Evolutionary conservation across 2,113 vertebrate genomes (phyloP).

Genomic region (Atractosteus spatula): DNA sequence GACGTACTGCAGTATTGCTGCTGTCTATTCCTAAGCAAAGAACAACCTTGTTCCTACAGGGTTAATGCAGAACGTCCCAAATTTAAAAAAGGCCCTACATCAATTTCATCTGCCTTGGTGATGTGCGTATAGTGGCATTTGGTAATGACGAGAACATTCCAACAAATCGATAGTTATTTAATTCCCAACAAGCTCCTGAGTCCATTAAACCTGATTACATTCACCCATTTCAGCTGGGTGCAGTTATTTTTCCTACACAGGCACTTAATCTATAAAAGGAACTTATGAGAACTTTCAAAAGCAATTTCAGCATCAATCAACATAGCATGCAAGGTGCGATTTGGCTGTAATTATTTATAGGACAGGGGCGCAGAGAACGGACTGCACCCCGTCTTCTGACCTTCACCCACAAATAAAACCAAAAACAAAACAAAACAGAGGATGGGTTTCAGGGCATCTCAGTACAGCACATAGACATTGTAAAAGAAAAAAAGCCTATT

Average conservation of each 20-base stretch:
- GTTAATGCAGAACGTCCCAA: slow-evolving; percentile 51
- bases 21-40: slow-evolving; percentile 9
- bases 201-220: slow-evolving; percentile 96
- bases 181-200: slow-evolving; percentile 88
- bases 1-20: too few species aligned
- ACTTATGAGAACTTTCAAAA: slow-evolving; percentile 91
- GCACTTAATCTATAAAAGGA: slow-evolving; percentile 90
- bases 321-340: slow-evolving; percentile 73
- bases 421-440: slow-evolving; percentile 15
- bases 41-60: slow-evolving; percentile 35
- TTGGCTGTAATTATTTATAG: slow-evolving; percentile 83
- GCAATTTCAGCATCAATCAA: slow-evolving; percentile 88
- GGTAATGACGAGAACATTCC: slow-evolving; percentile 89
- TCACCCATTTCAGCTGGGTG: slow-evolving; percentile 86
- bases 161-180: slow-evolving; percentile 94
- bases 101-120: slow-evolving; percentile 76
- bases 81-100: slow-evolving; percentile 62
- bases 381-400: slow-evolving; percentile 46
- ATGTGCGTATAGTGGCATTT: slow-evolving; percentile 84
- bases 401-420: slow-evolving; percentile 54
- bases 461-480: slow-evolving; percentile 11
- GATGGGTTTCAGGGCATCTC: not conserved
- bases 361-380: slow-evolving; percentile 59
- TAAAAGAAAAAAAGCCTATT: slow-evolving; percentile 13
- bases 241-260: slow-evolving; percentile 82